Evolutionary conservation across 2,113 vertebrate species (phyloP).

Genomic region (Coptodon rendalli): DNA sequence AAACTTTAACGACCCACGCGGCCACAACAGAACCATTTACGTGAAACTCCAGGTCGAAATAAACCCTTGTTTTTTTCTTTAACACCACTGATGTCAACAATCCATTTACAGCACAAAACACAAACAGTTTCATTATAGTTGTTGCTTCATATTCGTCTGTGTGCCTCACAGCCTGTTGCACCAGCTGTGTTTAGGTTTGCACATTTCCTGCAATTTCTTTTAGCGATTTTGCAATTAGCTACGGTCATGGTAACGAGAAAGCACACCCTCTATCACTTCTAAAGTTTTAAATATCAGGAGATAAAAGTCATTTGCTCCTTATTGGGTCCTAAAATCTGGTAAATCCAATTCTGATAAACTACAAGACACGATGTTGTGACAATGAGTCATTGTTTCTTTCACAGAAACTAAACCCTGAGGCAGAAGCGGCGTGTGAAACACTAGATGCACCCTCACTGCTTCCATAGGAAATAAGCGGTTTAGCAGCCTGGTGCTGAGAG

Average conservation of each 20-base stretch:
- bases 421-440: not conserved
- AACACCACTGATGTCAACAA: not conserved
- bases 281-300: accelerated
- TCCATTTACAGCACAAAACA: not conserved
- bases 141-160: not conserved
- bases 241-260: not conserved
- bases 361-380: not conserved
- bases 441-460: not conserved
- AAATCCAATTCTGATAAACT: not conserved
- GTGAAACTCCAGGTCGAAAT: accelerated
- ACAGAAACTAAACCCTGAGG: not conserved
- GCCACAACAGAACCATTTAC: accelerated
- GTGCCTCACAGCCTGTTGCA: not conserved
- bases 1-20: not conserved
- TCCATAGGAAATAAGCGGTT: not conserved
- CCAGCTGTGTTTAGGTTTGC: not conserved
- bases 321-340: not conserved
- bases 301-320: not conserved
- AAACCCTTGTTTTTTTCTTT: not conserved
- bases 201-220: not conserved
- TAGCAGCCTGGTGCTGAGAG: not conserved
- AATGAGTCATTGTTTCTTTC: not conserved
- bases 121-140: not conserved
- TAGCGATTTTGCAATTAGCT: not conserved
- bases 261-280: not conserved